Conservation (phyloP, 2,888 invertebrate genomes). For the Globia sparganii region DNA sequence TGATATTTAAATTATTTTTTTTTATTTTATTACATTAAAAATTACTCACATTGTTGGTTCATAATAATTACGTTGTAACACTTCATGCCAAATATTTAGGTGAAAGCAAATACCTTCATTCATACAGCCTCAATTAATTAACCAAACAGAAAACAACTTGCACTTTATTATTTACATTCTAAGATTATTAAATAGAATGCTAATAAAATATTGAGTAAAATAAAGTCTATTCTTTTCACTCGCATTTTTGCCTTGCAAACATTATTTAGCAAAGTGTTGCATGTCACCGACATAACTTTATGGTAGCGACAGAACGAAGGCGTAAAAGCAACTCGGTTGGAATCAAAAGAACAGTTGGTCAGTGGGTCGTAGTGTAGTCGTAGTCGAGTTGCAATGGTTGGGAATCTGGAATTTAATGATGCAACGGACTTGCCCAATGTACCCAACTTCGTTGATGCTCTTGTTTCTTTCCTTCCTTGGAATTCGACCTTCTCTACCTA, state of each 20-base stretch:
- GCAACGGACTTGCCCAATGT: not conserved
- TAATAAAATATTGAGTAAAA: not conserved
- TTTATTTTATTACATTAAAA: not conserved
- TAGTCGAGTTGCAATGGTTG: not conserved
- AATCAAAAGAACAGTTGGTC: not conserved
- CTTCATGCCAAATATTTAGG: not conserved
- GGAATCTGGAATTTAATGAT: not conserved
- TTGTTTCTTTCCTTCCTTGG: not conserved
- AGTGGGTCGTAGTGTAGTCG: no score
- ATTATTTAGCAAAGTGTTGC: conserved; percentile 34
- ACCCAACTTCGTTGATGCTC: not conserved
- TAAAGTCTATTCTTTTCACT: not conserved
- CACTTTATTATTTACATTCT: not conserved
- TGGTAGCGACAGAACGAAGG: not conserved
- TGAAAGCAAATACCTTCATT: not conserved
- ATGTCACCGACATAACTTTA: not conserved
- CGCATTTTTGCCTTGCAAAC: not conserved
- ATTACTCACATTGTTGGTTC: not conserved
- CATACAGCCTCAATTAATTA: conserved; percentile 26
- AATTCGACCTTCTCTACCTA: not conserved
- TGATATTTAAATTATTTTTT: not conserved
- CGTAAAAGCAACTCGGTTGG: not conserved
- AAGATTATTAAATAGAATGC: not conserved
- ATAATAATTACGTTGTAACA: conserved; percentile 42
- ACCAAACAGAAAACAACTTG: not conserved